A percentile compares a stretch with the other conserved stretches of the same genome.
Conservation (phyloP, 92 coral and sea anemone species). For the Galaxea fascicularis region DNA sequence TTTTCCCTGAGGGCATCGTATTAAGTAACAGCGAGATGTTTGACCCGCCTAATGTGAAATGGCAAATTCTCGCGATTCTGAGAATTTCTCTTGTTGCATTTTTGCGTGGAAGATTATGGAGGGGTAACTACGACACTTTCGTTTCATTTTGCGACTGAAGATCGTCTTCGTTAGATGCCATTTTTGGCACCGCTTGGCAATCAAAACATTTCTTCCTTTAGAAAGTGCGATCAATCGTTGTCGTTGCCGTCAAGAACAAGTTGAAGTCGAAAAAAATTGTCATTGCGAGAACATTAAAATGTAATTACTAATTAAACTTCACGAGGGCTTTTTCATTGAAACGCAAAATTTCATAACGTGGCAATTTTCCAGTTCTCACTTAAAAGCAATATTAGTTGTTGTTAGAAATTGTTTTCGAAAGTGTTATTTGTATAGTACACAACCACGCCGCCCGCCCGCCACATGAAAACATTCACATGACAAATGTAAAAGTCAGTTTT, state of each 20-base stretch:
- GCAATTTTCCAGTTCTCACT: slow-evolving; percentile 19
- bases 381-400: slow-evolving; percentile 22
- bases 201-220: background rate
- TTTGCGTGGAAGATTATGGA: background rate
- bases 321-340: slow-evolving; percentile 10
- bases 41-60: slow-evolving; percentile 34
- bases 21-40: slow-evolving; percentile 3
- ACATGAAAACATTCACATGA: background rate
- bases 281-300: slow-evolving; percentile 14
- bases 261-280: background rate
- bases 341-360: background rate
- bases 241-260: background rate
- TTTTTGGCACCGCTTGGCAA: background rate
- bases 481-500: background rate
- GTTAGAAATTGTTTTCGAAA: slow-evolving; percentile 1
- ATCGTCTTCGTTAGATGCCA: background rate
- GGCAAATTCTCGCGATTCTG: slow-evolving; percentile 51
- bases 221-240: background rate
- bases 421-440: background rate
- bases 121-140: background rate
- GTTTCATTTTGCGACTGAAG: background rate
- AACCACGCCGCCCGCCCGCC: background rate
- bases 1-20: slow-evolving; percentile 42
- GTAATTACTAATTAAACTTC: slow-evolving; percentile 21
- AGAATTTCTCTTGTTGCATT: slow-evolving; percentile 31